A percentile compares a stretch with the other conserved stretches of the same genome.
Evolutionary conservation across 2,888 invertebrate species (phyloP).

Genomic region (Esperia sulphurella): DNA sequence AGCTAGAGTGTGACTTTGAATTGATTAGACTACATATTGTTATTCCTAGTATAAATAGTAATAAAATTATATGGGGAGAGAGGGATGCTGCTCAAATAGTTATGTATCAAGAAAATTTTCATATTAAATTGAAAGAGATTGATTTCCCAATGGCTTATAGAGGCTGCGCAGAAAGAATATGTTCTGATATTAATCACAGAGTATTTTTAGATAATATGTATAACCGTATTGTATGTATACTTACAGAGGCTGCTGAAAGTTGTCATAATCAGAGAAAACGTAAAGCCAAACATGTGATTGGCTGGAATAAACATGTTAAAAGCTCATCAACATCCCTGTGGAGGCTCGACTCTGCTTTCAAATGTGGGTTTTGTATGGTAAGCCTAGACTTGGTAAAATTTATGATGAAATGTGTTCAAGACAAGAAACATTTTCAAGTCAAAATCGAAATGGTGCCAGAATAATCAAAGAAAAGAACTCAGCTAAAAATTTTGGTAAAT

Average conservation of each 20-base stretch:
- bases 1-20: constrained; percentile 14
- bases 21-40: constrained; percentile 3
- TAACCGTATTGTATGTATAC: constrained; percentile 4
- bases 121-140: constrained; percentile 6
- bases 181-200: constrained; percentile 7
- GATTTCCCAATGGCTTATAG: constrained; percentile 7
- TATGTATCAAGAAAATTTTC: constrained; percentile 6
- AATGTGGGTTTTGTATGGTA: constrained; percentile 4
- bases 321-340: too few species aligned
- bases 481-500: not conserved
- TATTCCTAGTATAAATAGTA: not conserved
- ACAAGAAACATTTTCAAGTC: constrained; percentile 1
- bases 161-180: constrained; percentile 7
- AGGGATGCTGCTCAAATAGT: constrained; percentile 9
- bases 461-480: not conserved
- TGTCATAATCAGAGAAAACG: not conserved
- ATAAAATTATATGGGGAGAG: constrained; percentile 12
- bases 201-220: constrained; percentile 8
- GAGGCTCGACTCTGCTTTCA: constrained; percentile 13
- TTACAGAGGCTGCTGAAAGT: constrained; percentile 7
- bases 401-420: constrained; percentile 6
- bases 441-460: constrained; percentile 4
- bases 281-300: not conserved
- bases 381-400: constrained; percentile 3
- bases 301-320: constrained; percentile 10